These are phyloP conservation scores for Lottia gigantea DNA, from an alignment of 2,888 invertebrate species.

Conservation along the genomic window DNA sequence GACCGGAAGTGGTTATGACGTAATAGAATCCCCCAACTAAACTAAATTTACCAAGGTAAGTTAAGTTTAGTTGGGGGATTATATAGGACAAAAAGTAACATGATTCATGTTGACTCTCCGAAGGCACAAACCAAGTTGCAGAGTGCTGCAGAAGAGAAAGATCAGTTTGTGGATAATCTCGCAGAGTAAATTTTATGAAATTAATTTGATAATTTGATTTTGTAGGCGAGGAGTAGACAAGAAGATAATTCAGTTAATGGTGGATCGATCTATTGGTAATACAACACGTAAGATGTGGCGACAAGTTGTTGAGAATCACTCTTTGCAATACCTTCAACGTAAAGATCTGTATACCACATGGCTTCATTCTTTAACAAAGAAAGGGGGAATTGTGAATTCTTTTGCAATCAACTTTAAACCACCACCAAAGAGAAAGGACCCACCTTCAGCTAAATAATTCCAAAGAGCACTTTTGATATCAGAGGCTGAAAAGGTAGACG, in stretches of 20 bases:
- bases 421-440: not conserved
- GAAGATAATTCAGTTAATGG: not conserved
- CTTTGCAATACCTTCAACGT: not conserved
- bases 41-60: constrained; percentile 23
- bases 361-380: not conserved
- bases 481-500: not conserved
- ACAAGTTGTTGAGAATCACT: not conserved
- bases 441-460: not conserved
- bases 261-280: not conserved
- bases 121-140: too few species aligned
- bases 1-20: constrained; percentile 26
- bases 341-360: not conserved
- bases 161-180: too few species aligned
- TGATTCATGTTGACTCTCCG: too few species aligned
- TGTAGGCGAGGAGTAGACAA: not conserved
- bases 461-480: not conserved
- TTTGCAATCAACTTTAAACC: not conserved
- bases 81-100: too few species aligned
- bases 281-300: not conserved
- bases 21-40: constrained; percentile 29
- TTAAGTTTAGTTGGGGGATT: constrained; percentile 28
- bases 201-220: not conserved
- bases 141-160: too few species aligned
- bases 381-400: not conserved
- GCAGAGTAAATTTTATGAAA: too few species aligned